Evolutionary conservation across 2,797 vertebrate genomes (phyloP).

Genomic region (Gambusia yucatana): DNA sequence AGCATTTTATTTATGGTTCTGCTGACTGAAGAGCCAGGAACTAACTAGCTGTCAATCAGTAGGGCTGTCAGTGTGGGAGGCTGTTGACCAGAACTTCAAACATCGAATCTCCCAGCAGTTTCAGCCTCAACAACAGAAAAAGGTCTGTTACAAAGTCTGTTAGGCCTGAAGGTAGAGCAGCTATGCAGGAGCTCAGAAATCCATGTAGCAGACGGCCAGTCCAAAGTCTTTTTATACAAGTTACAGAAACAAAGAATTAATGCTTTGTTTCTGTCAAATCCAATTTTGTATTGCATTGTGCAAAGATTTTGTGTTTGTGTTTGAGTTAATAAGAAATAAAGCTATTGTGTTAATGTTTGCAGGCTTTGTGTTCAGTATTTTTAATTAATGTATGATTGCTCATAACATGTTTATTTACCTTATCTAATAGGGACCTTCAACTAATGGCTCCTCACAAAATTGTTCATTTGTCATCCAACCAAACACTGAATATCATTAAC

Average conservation of each 20-base stretch:
- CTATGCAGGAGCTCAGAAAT: slow-evolving; percentile 20
- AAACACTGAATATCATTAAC: not conserved
- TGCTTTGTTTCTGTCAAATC: not conserved
- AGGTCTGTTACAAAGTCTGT: slow-evolving; percentile 16
- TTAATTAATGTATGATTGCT: not conserved
- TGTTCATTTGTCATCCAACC: not conserved
- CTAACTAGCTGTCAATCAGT: slow-evolving; percentile 4
- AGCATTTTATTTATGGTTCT: slow-evolving; percentile 7
- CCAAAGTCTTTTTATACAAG: slow-evolving; percentile 10
- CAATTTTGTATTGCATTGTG: not conserved
- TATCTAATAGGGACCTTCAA: not conserved
- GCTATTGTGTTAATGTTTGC: not conserved
- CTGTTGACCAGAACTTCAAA: slow-evolving; percentile 15
- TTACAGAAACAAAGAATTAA: not conserved
- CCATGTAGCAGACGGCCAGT: not conserved
- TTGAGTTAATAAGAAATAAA: not conserved
- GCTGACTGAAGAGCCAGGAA: not conserved
- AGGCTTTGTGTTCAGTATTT: not conserved
- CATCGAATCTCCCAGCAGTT: not conserved
- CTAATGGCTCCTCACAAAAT: not conserved
- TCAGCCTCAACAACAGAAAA: not conserved
- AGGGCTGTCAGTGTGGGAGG: slow-evolving; percentile 15
- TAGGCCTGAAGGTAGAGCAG: not conserved
- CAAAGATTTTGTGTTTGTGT: not conserved
- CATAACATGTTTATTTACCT: not conserved